These are phyloP conservation scores for Meliscaeva auricollis DNA, from an alignment of 2,888 invertebrate species.

Conservation along the genomic window DNA sequence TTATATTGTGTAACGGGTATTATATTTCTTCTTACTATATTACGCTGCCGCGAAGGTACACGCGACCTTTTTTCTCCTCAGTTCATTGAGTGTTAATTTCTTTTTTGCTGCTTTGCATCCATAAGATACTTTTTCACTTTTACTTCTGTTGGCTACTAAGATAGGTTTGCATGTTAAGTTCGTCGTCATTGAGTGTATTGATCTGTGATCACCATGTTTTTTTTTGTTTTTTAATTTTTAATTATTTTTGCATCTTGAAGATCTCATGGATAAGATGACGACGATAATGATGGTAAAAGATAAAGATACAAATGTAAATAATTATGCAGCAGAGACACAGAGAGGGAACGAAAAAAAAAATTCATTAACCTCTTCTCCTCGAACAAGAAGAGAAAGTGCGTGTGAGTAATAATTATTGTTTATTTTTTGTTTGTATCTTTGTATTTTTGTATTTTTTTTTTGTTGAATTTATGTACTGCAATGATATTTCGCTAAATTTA, in stretches of 20 bases:
- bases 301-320: conserved; percentile 55
- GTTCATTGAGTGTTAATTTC: conserved; percentile 35
- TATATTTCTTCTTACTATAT: conserved; percentile 56
- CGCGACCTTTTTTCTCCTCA: conserved; percentile 51
- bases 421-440: conserved; percentile 6
- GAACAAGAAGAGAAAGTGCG: conserved; percentile 72
- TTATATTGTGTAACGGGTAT: conserved; percentile 55
- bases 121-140: conserved; percentile 69
- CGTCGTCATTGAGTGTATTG: conserved; percentile 52
- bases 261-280: conserved; percentile 17
- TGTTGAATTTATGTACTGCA: conserved; percentile 10
- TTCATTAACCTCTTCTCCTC: conserved; percentile 67
- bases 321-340: conserved; percentile 53
- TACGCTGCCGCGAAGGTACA: conserved; percentile 53
- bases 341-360: conserved; percentile 38
- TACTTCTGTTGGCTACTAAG: conserved; percentile 35
- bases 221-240: background rate
- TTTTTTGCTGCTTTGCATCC: background rate
- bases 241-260: conserved; percentile 20
- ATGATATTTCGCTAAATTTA: conserved; percentile 66
- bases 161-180: too few species aligned
- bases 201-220: conserved; percentile 59
- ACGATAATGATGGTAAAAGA: conserved; percentile 11
- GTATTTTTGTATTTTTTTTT: conserved; percentile 4
- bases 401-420: conserved; percentile 60